A percentile compares a stretch with the other conserved stretches of the same genome.
These are phyloP conservation scores for Acanthosepion esculentum DNA, from an alignment of 2,888 invertebrate species.

Conservation along the genomic window DNA sequence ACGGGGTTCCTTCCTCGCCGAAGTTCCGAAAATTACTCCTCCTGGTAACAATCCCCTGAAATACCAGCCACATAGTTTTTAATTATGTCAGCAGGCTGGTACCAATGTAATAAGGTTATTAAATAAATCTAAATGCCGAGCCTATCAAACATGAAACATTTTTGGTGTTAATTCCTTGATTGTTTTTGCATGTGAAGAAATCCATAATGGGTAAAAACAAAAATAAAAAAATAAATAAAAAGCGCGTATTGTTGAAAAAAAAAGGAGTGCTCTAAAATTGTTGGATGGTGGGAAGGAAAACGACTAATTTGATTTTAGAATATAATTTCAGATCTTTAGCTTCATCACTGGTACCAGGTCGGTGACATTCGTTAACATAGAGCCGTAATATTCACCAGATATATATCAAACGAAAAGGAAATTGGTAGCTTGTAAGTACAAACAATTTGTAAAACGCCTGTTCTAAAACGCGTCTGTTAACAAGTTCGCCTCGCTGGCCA, in stretches of 20 bases:
- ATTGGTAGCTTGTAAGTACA: neutral
- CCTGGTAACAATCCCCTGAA: constrained; percentile 33
- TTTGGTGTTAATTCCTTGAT: neutral
- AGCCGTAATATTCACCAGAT: too few species aligned
- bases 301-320: neutral
- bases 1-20: neutral
- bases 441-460: neutral
- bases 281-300: neutral
- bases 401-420: neutral
- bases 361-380: neutral
- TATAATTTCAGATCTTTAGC: neutral
- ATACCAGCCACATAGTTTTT: constrained; percentile 22
- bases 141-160: neutral
- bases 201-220: neutral
- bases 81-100: neutral
- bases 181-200: neutral
- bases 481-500: neutral
- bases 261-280: too few species aligned
- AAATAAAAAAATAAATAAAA: neutral
- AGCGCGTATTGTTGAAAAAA: neutral
- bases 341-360: neutral
- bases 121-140: neutral
- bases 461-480: neutral
- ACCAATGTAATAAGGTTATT: neutral
- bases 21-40: neutral